These are phyloP conservation scores for Myathropa florea DNA, from an alignment of 2,888 invertebrate species.

Conservation along the genomic window DNA sequence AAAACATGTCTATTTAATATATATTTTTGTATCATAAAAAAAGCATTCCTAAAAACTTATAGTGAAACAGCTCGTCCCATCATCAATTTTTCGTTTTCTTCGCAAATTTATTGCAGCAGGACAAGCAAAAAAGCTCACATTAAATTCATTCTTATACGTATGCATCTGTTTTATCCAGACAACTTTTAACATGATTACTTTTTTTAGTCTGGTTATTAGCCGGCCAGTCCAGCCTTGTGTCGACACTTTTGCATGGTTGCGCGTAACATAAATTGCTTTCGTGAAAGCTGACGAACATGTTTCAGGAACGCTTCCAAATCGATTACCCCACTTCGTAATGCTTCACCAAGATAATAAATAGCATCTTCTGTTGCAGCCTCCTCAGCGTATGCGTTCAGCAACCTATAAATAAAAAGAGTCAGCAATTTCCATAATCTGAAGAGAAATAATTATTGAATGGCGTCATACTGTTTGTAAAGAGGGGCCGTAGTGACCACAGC, in stretches of 20 bases:
- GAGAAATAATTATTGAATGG: neutral
- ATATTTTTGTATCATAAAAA: conserved; percentile 2
- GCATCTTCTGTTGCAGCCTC: conserved; percentile 99
- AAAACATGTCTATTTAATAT: conserved; percentile 2
- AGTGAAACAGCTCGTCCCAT: conserved; percentile 14
- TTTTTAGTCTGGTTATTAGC: conserved; percentile 80
- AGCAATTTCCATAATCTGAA: neutral
- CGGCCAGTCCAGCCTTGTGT: conserved; percentile 93
- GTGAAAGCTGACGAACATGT: conserved; percentile 96
- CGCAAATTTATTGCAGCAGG: neutral
- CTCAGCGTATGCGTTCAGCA: conserved; percentile 96
- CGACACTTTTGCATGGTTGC: conserved; percentile 98
- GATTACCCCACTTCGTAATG: conserved; percentile 93
- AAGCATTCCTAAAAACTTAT: neutral
- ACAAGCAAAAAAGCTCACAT: conserved; percentile 54
- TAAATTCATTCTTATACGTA: conserved; percentile 58
- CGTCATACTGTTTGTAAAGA: conserved; percentile 92
- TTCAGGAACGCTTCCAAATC: conserved; percentile 98
- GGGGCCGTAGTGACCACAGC: conserved; percentile 98
- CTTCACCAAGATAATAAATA: conserved; percentile 98
- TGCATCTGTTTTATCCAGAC: conserved; percentile 42
- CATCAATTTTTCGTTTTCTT: conserved; percentile 20
- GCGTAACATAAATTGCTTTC: conserved; percentile 96
- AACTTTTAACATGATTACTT: conserved; percentile 62
- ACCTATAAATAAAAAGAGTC: conserved; percentile 81